Base-by-base conservation (phyloP, 2,113 vertebrate species). In the Callospermophilus lateralis region DNA sequence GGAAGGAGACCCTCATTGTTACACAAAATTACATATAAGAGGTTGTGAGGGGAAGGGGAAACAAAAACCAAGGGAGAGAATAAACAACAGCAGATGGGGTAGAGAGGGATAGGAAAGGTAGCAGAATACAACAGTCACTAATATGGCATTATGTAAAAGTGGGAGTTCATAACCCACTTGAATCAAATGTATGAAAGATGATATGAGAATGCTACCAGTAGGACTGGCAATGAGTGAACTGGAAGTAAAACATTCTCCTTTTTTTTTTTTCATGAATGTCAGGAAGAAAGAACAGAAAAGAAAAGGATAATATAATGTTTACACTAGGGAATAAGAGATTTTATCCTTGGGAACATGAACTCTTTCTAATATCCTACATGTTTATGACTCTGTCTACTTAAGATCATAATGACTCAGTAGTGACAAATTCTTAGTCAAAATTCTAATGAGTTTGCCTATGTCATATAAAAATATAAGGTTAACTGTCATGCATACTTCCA, bases 401-500 rank as follows among this genome's bases (percentile, higher is more conserved):
- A 95, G 28, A 93, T 48, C 13, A 65, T 22, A 89, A 61, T 12
- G 70, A 70, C 10, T 83, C 58, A 88, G 20, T 51, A 30, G 26
- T 3, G 51, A 78, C 77, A 48, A 81, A 81, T 78, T 42, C 6
- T 92, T 91, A n/a, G 1, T 76, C 26, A 74, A 67, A 78, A 83
- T 92, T 81, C 15, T 94, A 51, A 78, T 70, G 77, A 42, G 8
- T 55, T 76, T 92, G 26, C 16, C 30, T 67, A 58, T 13, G n/a
- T 92, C 22, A 80, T 79, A 86, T 84, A 32, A 96, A 96, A 92
- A 58, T 94, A 53, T 20, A 84, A 79, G 67, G 24, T 53, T 87
- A 90, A 39, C 32, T 77, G 78, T 0, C 16, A 30, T 4, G 7
- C 19, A 73, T 78, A 58, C 19, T 92, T 88, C 22, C 3, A 84